These are phyloP conservation scores for Xestia sexstrigata DNA, from an alignment of 2,888 invertebrate genomes.

Conservation along the genomic window DNA sequence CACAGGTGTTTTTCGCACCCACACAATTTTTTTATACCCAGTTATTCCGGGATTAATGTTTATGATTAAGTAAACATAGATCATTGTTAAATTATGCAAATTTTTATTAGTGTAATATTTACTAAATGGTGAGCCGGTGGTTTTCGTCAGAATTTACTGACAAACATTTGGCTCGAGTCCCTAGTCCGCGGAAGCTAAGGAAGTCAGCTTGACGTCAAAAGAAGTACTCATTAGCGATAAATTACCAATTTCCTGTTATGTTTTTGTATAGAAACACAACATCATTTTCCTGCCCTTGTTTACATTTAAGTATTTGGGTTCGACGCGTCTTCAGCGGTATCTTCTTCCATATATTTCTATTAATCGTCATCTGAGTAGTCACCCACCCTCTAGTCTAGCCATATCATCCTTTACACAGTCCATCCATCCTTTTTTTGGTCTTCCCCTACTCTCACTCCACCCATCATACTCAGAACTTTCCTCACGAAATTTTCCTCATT, in stretches of 20 bases:
- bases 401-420: not conserved
- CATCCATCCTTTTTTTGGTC: not conserved
- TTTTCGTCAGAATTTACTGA: not conserved
- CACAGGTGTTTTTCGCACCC: conserved; percentile 28
- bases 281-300: not conserved
- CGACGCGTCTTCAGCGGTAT: not conserved
- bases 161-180: conserved; percentile 11
- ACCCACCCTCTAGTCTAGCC: not conserved
- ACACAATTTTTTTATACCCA: not conserved
- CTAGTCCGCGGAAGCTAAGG: not conserved
- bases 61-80: conserved; percentile 9
- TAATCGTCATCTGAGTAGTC: not conserved
- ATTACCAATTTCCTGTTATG: conserved; percentile 13
- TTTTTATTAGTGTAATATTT: conserved; percentile 5
- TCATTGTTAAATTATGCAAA: conserved; percentile 16
- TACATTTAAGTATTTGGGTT: not conserved
- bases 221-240: conserved; percentile 26
- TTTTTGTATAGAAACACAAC: not conserved
- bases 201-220: conserved; percentile 16
- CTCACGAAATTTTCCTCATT: not conserved
- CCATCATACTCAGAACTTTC: not conserved
- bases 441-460: not conserved
- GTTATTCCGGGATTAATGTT: conserved; percentile 17
- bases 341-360: not conserved
- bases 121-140: not conserved